phyloP scores from a whole-genome alignment of 2,888 invertebrate genomes.

The Sabatieria punctata region DNA sequence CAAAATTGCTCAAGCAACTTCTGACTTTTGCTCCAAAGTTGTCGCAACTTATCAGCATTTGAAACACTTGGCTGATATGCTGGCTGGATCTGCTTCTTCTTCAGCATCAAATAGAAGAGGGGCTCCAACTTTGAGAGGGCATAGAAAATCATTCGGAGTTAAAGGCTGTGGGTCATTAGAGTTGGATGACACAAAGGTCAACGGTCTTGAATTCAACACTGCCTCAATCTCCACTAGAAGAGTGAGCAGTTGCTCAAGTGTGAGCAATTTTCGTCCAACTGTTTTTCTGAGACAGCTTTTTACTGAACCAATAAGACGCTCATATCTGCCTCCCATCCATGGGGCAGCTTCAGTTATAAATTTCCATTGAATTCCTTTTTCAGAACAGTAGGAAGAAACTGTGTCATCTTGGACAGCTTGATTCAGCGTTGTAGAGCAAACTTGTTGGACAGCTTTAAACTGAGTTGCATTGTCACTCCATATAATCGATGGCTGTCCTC shows the following conservation, averaged over 20 bases:
- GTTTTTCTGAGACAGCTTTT: not conserved
- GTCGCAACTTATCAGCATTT: not conserved
- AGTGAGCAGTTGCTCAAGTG: not conserved
- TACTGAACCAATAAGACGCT: not conserved
- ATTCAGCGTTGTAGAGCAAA: too few relatives aligned
- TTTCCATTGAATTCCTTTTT: not conserved
- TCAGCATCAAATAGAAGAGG: not conserved
- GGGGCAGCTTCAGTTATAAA: not conserved
- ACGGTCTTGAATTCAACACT: not conserved
- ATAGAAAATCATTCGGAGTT: not conserved
- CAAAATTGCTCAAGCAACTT: not conserved
- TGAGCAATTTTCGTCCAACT: not conserved
- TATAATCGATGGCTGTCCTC: too few relatives aligned
- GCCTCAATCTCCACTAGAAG: not conserved
- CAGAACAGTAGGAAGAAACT: not conserved
- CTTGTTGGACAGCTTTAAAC: too few relatives aligned
- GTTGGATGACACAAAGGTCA: not conserved
- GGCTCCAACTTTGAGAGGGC: not conserved
- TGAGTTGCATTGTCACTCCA: too few relatives aligned
- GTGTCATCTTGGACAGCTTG: not conserved
- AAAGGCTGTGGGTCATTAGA: not conserved
- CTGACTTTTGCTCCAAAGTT: not conserved
- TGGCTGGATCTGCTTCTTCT: not conserved
- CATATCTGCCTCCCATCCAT: not conserved
- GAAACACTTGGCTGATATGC: not conserved